phyloP scores from a whole-genome alignment of 2,113 vertebrate species.

The Manacus vitellinus region DNA sequence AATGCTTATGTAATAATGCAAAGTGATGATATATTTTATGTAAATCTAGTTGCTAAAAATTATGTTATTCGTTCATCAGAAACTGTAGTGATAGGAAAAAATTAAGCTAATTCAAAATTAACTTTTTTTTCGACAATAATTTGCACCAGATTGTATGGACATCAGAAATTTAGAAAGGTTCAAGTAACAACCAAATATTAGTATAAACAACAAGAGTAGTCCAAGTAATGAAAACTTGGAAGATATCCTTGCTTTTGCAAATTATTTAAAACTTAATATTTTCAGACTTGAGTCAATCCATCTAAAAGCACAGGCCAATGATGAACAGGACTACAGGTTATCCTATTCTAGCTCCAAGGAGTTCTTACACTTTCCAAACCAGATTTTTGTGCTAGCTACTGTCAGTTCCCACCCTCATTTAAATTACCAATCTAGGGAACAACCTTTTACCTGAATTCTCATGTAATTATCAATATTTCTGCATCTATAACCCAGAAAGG shows the following conservation, averaged over 20 bases:
- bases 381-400: neutral
- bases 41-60: neutral
- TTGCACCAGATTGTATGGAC: neutral
- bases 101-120: rapidly evolving
- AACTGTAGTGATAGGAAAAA: neutral
- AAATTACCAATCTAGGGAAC: neutral
- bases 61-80: neutral
- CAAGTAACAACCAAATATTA: neutral
- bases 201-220: neutral
- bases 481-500: neutral
- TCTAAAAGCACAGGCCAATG: neutral
- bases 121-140: neutral
- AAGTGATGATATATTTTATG: neutral
- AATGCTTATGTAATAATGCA: neutral
- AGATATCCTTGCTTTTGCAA: neutral
- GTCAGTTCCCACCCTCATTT: neutral
- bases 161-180: neutral
- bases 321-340: neutral
- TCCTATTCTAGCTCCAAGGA: neutral
- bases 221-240: neutral
- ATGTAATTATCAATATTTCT: neutral
- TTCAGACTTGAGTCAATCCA: neutral
- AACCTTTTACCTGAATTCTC: neutral
- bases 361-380: neutral
- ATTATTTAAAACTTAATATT: neutral